These are phyloP conservation scores for Centrocercus urophasianus DNA, from an alignment of 2,113 vertebrate species.

Conservation along the genomic window DNA sequence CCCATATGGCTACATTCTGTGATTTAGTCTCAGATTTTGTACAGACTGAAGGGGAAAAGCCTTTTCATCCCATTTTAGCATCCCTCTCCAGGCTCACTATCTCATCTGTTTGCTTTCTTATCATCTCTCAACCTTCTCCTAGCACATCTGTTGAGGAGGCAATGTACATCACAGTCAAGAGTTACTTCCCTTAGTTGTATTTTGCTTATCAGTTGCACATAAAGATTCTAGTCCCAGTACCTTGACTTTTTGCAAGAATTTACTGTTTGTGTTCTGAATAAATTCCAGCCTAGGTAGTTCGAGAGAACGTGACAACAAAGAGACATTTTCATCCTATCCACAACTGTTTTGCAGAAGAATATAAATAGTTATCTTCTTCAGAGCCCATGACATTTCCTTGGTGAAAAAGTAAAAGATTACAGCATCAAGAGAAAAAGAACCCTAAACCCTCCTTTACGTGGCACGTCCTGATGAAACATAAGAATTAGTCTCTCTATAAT, in stretches of 20 bases:
- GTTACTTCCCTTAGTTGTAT: background rate
- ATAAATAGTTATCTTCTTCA: background rate
- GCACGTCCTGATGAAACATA: background rate
- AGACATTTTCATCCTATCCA: background rate
- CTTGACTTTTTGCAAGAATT: background rate
- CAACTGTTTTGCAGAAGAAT: background rate
- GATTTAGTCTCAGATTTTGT: background rate
- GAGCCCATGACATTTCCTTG: background rate
- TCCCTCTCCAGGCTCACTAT: background rate
- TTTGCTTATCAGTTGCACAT: background rate
- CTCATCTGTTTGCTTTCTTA: background rate
- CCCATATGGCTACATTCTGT: background rate
- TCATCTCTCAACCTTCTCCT: background rate
- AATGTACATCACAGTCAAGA: background rate
- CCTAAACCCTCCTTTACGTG: background rate
- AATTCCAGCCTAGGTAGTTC: background rate
- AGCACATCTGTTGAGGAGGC: background rate
- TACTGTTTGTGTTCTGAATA: background rate
- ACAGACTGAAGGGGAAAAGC: background rate
- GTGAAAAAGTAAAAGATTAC: background rate
- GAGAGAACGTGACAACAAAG: background rate
- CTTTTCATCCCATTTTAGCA: background rate
- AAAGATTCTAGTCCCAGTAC: background rate
- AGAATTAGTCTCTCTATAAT: conserved; percentile 2
- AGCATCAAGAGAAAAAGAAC: background rate